Percentiles rank a stretch among this genome's conserved stretches.
These are phyloP conservation scores for Meloidogyne chitwoodi DNA, from an alignment of 1,140 invertebrate genomes.

Conservation along the genomic window DNA sequence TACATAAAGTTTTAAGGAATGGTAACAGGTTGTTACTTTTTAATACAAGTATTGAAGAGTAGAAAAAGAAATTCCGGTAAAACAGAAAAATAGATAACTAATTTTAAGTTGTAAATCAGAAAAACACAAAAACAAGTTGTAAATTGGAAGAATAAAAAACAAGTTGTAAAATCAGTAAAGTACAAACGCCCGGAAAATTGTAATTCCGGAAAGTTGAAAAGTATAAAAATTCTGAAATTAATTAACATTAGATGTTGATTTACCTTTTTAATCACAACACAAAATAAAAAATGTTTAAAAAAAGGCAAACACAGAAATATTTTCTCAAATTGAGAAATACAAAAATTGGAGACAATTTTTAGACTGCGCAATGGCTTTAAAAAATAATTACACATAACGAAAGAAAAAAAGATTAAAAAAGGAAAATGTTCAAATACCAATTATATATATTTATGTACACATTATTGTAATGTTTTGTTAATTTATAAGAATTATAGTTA, in stretches of 20 bases:
- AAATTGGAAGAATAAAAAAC: no score
- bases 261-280: neutral
- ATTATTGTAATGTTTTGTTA: neutral
- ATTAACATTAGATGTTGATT: no score
- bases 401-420: neutral
- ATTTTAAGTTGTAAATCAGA: no score
- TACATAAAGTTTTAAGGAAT: neutral
- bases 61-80: no score
- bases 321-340: neutral
- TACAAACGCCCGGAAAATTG: no score
- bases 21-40: neutral
- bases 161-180: no score
- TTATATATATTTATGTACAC: neutral
- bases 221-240: no score
- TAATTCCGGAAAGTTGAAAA: no score
- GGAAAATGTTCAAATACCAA: neutral
- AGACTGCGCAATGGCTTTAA: neutral
- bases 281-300: neutral
- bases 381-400: neutral
- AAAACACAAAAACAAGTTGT: no score
- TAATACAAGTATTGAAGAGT: neutral
- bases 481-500: neutral
- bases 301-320: neutral
- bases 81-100: no score
- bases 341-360: neutral